Evolutionary conservation across 2,113 vertebrate species (phyloP), one percentile per base, ranked within the genome.

Genomic region (Phycodurus eques): DNA sequence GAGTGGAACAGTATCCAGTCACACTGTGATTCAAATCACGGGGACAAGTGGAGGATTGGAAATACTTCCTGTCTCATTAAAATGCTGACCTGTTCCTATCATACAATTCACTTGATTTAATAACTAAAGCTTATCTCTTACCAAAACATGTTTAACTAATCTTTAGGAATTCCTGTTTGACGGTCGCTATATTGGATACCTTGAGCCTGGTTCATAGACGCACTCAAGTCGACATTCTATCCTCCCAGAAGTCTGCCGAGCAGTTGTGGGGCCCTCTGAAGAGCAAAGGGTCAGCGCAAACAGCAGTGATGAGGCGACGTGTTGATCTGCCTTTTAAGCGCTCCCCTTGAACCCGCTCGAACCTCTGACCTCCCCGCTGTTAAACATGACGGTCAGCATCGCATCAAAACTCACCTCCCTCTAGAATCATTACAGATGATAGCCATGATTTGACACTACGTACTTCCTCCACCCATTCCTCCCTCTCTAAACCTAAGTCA

Each of bases 281-380:
- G 27, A 73, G 80, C 65, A 17, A 6, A 35, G 65, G 68, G 71
- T 71, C 51, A 71, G 68, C 65, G 83, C 73, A 67, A 68, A 73
- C 79, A 70, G 71, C 75, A n/a, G 64, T 87, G 81, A 87, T 81
- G 84, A 88, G 77, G 80, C 84, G 84, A 82, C 80, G 69, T 14
- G 64, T 65, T 73, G 87, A 88, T 80, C 69, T 78, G 3, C 72
- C 73, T 57, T 84, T 80, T 81, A 82, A 83, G 74, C 69, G 2
- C 43, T 42, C 61, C 60, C 73, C 14, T 7, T 15, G 6, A 7
- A 2, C 59, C 59, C 59, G 31, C 14, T 56, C 59, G 60, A 79
- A 80, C 84, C 74, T 33, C 2, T 62, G 74, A 85, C 86, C 81
- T 73, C 60, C 49, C 67, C 47, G 13, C 31, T n/a, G 43, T 67